A percentile compares a stretch with the other conserved stretches of the same genome.
These are phyloP conservation scores for Cydia amplana DNA, from an alignment of 1,140 invertebrate genomes.

Conservation along the genomic window DNA sequence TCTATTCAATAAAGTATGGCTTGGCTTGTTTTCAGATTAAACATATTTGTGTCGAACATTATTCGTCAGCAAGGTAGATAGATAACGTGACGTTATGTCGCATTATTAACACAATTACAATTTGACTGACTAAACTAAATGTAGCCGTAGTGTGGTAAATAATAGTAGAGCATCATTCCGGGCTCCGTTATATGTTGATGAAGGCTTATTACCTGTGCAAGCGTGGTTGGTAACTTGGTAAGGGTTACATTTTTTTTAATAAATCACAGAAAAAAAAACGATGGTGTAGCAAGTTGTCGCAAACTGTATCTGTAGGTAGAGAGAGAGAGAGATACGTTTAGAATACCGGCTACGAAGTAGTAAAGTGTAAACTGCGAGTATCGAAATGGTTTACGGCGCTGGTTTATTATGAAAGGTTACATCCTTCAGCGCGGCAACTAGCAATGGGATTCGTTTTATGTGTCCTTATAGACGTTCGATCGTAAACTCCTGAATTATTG, in stretches of 20 bases:
- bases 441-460: constrained; percentile 45
- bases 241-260: too few species aligned
- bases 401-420: constrained; percentile 26
- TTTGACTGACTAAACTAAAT: background rate
- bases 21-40: too few species aligned
- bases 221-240: too few species aligned
- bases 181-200: too few species aligned
- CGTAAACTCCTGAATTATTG: constrained; percentile 59
- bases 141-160: background rate
- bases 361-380: constrained; percentile 25
- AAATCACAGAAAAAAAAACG: too few species aligned
- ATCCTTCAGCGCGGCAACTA: constrained; percentile 39
- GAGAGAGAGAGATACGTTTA: background rate
- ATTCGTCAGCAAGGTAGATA: too few species aligned
- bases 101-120: background rate
- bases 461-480: constrained; percentile 47
- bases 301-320: background rate
- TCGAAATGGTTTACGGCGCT: constrained; percentile 19
- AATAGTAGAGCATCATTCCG: background rate
- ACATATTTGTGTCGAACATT: too few species aligned
- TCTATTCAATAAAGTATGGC: too few species aligned
- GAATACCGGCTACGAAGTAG: background rate
- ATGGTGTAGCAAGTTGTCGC: background rate
- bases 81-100: background rate
- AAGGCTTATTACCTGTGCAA: too few species aligned